A percentile compares a stretch with the other conserved stretches of the same genome.
Evolutionary conservation across 1,140 invertebrate species (phyloP).

Genomic region (Halictus rubicundus): DNA sequence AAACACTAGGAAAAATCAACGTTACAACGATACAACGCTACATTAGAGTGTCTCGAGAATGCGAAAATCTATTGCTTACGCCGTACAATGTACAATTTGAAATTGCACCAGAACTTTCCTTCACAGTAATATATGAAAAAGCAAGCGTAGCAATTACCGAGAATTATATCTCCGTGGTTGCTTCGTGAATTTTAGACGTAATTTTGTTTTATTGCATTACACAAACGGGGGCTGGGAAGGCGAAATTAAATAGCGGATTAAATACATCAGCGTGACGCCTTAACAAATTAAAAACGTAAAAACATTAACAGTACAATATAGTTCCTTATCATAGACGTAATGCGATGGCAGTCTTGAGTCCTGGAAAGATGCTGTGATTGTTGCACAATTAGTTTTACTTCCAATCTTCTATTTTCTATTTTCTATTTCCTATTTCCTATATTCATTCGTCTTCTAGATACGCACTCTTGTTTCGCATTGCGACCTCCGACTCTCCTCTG

Average conservation of each 20-base stretch:
- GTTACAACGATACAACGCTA: too few relatives aligned
- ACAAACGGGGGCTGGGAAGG: conserved; percentile 65
- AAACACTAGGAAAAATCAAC: too few relatives aligned
- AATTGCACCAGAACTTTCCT: too few relatives aligned
- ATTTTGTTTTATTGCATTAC: conserved; percentile 63
- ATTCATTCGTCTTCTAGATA: conserved; percentile 50
- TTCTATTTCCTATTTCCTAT: conserved; percentile 46
- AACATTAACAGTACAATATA: conserved; percentile 79
- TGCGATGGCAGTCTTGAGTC: conserved; percentile 79
- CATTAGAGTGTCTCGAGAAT: too few relatives aligned
- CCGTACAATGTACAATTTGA: too few relatives aligned
- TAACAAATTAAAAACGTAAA: conserved; percentile 79
- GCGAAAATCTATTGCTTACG: too few relatives aligned
- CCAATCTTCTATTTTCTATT: conserved; percentile 47
- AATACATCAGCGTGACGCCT: conserved; percentile 72
- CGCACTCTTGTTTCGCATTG: conserved; percentile 16
- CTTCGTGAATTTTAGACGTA: conserved; percentile 47
- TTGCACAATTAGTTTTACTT: conserved; percentile 72
- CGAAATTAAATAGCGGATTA: conserved; percentile 65
- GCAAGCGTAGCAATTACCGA: too few relatives aligned
- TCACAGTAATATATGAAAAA: too few relatives aligned
- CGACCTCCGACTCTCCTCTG: conserved; percentile 17
- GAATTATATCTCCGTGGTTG: too few relatives aligned
- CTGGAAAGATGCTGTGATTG: conserved; percentile 78
- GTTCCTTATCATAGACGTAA: conserved; percentile 76